Conservation (phyloP, 2,888 invertebrate genomes). For the Gonocerus acuteangulatus region DNA sequence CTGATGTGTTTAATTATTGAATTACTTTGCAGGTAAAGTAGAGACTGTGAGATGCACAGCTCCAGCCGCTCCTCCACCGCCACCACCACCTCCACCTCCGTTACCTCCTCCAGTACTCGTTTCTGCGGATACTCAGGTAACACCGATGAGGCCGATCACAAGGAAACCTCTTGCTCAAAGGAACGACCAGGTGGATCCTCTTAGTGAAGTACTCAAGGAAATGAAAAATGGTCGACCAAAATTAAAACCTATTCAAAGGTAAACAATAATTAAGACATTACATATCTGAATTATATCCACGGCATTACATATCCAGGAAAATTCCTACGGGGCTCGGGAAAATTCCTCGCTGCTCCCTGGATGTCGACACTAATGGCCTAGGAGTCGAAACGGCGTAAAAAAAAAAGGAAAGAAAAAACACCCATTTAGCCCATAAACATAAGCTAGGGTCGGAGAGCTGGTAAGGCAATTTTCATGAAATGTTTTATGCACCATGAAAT, state of each 20-base stretch:
- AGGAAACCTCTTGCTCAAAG: constrained; percentile 1
- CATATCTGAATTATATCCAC: not conserved
- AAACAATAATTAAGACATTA: not conserved
- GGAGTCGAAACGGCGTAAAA: no score
- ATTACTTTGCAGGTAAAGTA: not conserved
- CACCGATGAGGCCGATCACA: not conserved
- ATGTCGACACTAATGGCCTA: no score
- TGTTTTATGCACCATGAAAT: no score
- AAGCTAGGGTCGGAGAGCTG: no score
- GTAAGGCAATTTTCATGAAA: no score
- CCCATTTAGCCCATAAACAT: no score
- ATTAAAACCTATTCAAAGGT: constrained; percentile 27
- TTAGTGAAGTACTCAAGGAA: constrained; percentile 22
- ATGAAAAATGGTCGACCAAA: constrained; percentile 25
- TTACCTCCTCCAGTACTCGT: constrained; percentile 1
- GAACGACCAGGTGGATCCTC: not conserved
- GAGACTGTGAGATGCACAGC: not conserved
- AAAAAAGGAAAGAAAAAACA: no score
- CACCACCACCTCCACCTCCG: constrained; percentile 19
- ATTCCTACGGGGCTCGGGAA: no score
- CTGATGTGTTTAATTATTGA: no score
- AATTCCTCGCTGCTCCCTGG: no score
- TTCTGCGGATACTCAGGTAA: constrained; percentile 6
- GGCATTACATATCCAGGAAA: not conserved
- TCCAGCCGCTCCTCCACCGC: not conserved